phyloP scores from a whole-genome alignment of 2,888 invertebrate species.

The Sphecodes monilicornis region DNA sequence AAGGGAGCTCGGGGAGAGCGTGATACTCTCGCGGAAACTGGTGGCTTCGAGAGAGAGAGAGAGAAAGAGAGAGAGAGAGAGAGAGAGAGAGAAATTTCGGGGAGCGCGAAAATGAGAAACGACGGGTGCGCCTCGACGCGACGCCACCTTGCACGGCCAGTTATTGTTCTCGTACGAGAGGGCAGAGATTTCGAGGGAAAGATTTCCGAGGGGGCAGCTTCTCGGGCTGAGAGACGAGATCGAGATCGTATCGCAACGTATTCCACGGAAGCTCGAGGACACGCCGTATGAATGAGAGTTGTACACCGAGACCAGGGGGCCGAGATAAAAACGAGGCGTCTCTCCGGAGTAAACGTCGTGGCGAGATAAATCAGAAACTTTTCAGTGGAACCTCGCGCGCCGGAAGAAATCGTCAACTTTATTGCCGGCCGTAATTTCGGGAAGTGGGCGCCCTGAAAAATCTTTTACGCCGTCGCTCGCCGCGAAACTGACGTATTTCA shows the following conservation, averaged over 20 bases:
- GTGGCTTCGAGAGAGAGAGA: neutral
- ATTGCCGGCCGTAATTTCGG: constrained; percentile 27
- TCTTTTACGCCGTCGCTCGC: too few relatives aligned
- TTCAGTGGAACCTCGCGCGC: neutral
- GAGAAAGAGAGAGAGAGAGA: neutral
- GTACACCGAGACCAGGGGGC: constrained; percentile 23
- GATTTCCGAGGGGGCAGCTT: constrained; percentile 55
- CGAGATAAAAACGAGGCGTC: constrained; percentile 43
- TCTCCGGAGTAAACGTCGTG: constrained; percentile 25
- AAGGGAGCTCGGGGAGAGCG: constrained; percentile 7
- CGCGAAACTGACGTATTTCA: neutral
- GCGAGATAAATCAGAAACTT: constrained; percentile 59
- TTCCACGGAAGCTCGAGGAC: constrained; percentile 54
- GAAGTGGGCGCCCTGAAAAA: constrained; percentile 4
- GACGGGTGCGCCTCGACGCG: constrained; percentile 58
- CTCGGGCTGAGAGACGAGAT: constrained; percentile 45
- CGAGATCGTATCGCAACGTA: constrained; percentile 59
- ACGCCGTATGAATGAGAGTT: constrained; percentile 51
- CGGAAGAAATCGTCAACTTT: constrained; percentile 9
- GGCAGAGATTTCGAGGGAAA: constrained; percentile 67
- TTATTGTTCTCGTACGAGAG: constrained; percentile 66
- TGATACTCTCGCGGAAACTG: neutral
- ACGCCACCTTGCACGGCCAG: constrained; percentile 52
- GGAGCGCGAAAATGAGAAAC: constrained; percentile 76
- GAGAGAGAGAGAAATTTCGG: constrained; percentile 21